phyloP scores from a whole-genome alignment of 2,797 vertebrate species.

The Arctocebus calabarensis region DNA sequence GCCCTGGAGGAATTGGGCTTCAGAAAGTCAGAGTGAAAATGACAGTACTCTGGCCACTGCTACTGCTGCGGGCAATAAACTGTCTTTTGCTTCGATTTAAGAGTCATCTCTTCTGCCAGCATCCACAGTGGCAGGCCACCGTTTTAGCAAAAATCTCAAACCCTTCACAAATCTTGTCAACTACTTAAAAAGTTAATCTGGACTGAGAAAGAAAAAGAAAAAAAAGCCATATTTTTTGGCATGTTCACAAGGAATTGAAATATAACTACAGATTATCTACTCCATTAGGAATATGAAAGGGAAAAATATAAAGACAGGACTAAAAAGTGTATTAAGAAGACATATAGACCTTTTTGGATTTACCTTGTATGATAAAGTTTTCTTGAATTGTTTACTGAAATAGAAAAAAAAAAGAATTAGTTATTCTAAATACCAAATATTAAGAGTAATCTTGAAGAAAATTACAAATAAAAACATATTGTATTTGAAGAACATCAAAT shows the following conservation, averaged over 20 bases:
- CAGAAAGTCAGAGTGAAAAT: background rate
- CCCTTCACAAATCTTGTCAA: background rate
- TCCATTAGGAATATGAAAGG: constrained; percentile 1
- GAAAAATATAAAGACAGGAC: constrained; percentile 44
- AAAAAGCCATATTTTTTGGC: background rate
- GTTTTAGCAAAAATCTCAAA: background rate
- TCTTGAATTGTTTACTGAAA: constrained; percentile 89
- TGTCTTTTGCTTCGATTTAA: background rate
- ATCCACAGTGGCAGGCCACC: background rate
- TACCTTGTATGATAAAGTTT: constrained; percentile 90
- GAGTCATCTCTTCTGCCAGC: background rate
- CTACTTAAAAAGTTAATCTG: background rate
- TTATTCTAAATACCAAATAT: constrained; percentile 69
- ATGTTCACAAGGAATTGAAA: background rate
- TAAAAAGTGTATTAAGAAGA: background rate
- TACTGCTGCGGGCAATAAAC: background rate
- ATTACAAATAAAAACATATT: constrained; percentile 66
- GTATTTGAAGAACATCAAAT: constrained; percentile 34
- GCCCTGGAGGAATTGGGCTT: background rate
- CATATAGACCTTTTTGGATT: constrained; percentile 50
- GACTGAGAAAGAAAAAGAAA: background rate
- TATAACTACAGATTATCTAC: background rate
- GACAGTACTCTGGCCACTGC: background rate
- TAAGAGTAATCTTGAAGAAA: constrained; percentile 67
- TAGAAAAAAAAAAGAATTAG: constrained; percentile 75